Evolutionary conservation across 2,113 vertebrate species (phyloP), one percentile per base, ranked within the genome.

Genomic region (Gymnorhina tibicen): DNA sequence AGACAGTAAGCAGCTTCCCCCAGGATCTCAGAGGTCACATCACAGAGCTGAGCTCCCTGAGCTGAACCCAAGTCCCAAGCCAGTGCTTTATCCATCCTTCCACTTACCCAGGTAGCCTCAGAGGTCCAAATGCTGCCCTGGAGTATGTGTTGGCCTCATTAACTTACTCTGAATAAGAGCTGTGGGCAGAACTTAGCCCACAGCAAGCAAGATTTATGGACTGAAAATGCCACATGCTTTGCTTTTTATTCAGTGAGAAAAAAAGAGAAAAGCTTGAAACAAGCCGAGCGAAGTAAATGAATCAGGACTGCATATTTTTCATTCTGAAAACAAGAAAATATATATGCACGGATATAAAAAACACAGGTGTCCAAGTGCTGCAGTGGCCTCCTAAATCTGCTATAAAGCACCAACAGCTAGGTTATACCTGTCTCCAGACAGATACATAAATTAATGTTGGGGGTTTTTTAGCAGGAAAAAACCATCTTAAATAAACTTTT

Each of bases 291-390:
- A 93, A 93, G 75, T 73, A 93, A 80, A 88, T 86, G 8, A 86
- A 94, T 93, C 89, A 89, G 75, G 59, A 69, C 85, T 83, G 56
- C 76, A 35, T 90, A 93, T 83, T 95, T 91, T 90, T 93, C 91
- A 77, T 93, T 91, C 87, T 85, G 87, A 84, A 96, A 96, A 93
- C 87, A 96, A 62, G 87, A 93, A 96, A 88, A 91, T 89, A 85
- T 56, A 87, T 91, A 83, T 77, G 81, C 28, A 47, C 58, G 85
- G 94, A 70, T 85, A 94, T 95, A 97, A 93, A 96, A 97, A 94
- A 78, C 55, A 41, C 63, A 93, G 64, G 76, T 55, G 95, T 66
- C 79, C 87, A 94, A 95, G 63, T 91, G 76, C 82, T 85, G 75
- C 69, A 89, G 39, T 50, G 12, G 35, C 59, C 85, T 64, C 82